These are phyloP conservation scores for Ganaspis brasiliensis DNA, from an alignment of 2,888 invertebrate genomes.

Conservation along the genomic window DNA sequence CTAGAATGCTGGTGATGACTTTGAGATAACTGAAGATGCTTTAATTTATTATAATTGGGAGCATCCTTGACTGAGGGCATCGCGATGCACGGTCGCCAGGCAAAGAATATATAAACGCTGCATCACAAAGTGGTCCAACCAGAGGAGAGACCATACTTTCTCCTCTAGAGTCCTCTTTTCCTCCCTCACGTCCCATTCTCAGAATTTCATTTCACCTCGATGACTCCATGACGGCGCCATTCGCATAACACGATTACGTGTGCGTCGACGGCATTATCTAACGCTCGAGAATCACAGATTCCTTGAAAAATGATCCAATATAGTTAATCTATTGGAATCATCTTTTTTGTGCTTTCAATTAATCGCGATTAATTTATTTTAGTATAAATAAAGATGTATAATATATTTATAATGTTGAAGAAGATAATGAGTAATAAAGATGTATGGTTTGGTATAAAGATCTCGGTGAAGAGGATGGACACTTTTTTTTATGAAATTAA, in stretches of 20 bases:
- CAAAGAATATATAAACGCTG: slow-evolving; percentile 16
- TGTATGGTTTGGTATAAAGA: too few species aligned
- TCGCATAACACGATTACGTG: slow-evolving; percentile 60
- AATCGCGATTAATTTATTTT: too few species aligned
- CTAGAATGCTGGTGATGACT: neutral
- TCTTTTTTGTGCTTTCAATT: too few species aligned
- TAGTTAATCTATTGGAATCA: too few species aligned
- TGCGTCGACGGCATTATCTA: slow-evolving; percentile 46
- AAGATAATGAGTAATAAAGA: too few species aligned
- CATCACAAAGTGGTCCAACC: slow-evolving; percentile 63
- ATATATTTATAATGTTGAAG: too few species aligned
- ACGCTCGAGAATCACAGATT: slow-evolving; percentile 3
- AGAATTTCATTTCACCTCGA: slow-evolving; percentile 64
- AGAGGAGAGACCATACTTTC: slow-evolving; percentile 67
- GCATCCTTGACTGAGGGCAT: neutral
- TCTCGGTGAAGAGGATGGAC: too few species aligned
- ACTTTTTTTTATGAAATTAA: too few species aligned
- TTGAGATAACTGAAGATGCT: neutral
- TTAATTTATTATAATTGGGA: slow-evolving; percentile 25
- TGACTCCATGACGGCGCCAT: slow-evolving; percentile 45
- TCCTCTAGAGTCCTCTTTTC: slow-evolving; percentile 50
- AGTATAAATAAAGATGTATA: too few species aligned
- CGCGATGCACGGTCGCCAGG: neutral
- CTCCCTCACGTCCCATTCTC: slow-evolving; percentile 54
- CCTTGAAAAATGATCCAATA: too few species aligned